Evolutionary conservation across 2,113 vertebrate species (phyloP).

Genomic region (Mugil cephalus): DNA sequence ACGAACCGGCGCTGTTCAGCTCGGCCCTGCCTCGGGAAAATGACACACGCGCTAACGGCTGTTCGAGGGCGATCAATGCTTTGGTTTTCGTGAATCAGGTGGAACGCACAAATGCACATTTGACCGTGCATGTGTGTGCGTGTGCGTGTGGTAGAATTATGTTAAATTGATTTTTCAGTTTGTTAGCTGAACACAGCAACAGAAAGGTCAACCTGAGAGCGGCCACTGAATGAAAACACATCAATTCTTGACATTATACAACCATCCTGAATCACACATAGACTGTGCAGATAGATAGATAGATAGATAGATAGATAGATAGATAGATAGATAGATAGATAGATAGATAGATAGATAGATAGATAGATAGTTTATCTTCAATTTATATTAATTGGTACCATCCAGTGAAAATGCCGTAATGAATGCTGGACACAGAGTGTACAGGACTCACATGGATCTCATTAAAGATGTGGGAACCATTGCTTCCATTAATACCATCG

Average conservation of each 20-base stretch:
- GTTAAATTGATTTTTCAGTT: slow-evolving; percentile 70
- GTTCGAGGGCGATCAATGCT: slow-evolving; percentile 60
- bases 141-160: slow-evolving; percentile 54
- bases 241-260: slow-evolving; percentile 33
- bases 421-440: slow-evolving; percentile 14
- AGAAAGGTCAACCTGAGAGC: slow-evolving; percentile 65
- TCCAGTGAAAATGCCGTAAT: slow-evolving; percentile 23
- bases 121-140: neutral
- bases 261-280: neutral
- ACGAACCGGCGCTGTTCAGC: neutral
- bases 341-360: neutral
- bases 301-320: slow-evolving; percentile 7
- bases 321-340: neutral
- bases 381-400: slow-evolving; percentile 29
- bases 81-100: slow-evolving; percentile 26
- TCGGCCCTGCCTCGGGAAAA: too few relatives aligned
- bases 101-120: slow-evolving; percentile 30
- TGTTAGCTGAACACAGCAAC: slow-evolving; percentile 55
- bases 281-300: neutral
- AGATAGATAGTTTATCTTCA: neutral
- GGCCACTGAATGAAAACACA: slow-evolving; percentile 49
- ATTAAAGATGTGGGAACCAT: slow-evolving; percentile 45
- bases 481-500: slow-evolving; percentile 27
- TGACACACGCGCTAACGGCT: slow-evolving; percentile 9
- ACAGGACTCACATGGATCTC: slow-evolving; percentile 18